Conservation (phyloP, 2,888 invertebrate species). For the Smittia sp. region DNA sequence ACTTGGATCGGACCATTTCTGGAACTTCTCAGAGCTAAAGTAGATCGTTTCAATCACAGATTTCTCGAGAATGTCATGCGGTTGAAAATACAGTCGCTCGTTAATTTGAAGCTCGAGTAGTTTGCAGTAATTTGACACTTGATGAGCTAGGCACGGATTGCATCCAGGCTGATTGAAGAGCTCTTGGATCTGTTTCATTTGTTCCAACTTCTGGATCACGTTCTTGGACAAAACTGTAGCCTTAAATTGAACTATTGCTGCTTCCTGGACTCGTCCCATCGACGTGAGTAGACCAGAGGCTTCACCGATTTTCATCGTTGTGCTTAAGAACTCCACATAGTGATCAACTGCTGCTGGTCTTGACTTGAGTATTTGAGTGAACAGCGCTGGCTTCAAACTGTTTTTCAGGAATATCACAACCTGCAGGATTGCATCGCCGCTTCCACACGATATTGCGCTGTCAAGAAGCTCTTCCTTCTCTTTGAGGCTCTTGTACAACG, state of each 20-base stretch:
- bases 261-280: slow-evolving; percentile 65
- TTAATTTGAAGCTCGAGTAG: slow-evolving; percentile 49
- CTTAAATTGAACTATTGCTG: slow-evolving; percentile 59
- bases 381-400: slow-evolving; percentile 68
- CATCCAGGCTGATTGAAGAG: slow-evolving; percentile 54
- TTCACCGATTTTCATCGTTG: slow-evolving; percentile 64
- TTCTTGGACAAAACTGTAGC: slow-evolving; percentile 48
- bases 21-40: slow-evolving; percentile 48
- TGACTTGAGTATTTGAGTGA: slow-evolving; percentile 67
- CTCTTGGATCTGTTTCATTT: slow-evolving; percentile 1
- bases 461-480: slow-evolving; percentile 71
- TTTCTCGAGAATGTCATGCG: slow-evolving; percentile 45
- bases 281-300: slow-evolving; percentile 73
- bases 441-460: slow-evolving; percentile 66
- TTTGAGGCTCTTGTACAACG: slow-evolving; percentile 59
- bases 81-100: slow-evolving; percentile 21
- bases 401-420: slow-evolving; percentile 71
- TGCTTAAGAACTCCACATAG: slow-evolving; percentile 71
- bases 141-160: slow-evolving; percentile 53
- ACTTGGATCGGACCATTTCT: slow-evolving; percentile 48
- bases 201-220: neutral
- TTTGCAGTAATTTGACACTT: slow-evolving; percentile 56
- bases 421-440: slow-evolving; percentile 74
- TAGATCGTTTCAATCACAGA: slow-evolving; percentile 49
- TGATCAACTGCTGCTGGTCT: slow-evolving; percentile 69